Evolutionary conservation across 2,797 vertebrate species (phyloP).

Genomic region (Streptopelia turtur): DNA sequence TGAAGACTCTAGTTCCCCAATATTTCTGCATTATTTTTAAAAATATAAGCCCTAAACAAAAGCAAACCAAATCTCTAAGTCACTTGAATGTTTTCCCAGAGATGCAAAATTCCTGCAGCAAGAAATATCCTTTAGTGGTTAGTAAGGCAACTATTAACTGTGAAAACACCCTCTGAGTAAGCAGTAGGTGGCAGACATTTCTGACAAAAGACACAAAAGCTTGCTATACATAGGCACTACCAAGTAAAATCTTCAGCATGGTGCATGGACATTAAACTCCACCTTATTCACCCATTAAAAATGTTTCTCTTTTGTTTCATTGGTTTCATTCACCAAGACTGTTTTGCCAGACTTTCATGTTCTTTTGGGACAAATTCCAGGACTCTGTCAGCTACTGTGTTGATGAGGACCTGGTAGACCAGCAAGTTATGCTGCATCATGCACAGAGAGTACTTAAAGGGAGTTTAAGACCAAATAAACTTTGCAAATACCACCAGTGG

Average conservation of each 20-base stretch:
- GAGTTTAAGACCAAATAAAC: constrained; percentile 44
- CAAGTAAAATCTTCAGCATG: background rate
- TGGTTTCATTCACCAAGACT: background rate
- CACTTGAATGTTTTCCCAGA: background rate
- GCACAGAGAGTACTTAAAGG: background rate
- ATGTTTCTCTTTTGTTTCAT: constrained; percentile 3
- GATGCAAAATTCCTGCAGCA: constrained; percentile 19
- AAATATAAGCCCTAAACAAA: constrained; percentile 34
- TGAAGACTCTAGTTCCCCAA: constrained; percentile 49
- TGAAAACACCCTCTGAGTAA: constrained; percentile 44
- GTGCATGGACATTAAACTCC: background rate
- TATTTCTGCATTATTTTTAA: constrained; percentile 33
- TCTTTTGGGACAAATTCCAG: constrained; percentile 35
- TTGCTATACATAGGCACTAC: background rate
- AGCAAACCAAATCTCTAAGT: constrained; percentile 41
- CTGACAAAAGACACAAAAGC: constrained; percentile 32
- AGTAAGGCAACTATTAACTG: constrained; percentile 50
- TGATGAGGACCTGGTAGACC: background rate
- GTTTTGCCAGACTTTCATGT: background rate
- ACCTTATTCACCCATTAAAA: constrained; percentile 11
- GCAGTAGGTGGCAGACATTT: constrained; percentile 39
- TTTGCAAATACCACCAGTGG: background rate
- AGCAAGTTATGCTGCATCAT: constrained; percentile 1
- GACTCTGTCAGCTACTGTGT: background rate
- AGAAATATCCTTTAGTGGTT: constrained; percentile 37